Conservation (phyloP, 1,140 invertebrate species). For the Helicorthomorpha holstii region DNA sequence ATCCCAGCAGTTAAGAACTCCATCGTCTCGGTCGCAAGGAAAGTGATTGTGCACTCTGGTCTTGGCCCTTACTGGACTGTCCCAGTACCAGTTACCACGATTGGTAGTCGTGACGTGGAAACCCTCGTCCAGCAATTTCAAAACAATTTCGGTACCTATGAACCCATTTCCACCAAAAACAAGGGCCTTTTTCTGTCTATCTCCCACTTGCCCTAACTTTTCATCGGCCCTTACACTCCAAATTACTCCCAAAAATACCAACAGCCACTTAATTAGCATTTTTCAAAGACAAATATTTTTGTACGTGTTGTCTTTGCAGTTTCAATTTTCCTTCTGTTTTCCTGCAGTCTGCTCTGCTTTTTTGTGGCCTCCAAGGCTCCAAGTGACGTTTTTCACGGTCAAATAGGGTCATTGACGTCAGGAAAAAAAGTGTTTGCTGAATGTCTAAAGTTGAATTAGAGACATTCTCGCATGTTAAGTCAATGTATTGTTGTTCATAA, state of each 20-base stretch:
- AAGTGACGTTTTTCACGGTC: not conserved
- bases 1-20: slow-evolving; percentile 19
- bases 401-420: not conserved
- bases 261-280: no score
- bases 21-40: slow-evolving; percentile 26
- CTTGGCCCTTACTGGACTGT: slow-evolving; percentile 22
- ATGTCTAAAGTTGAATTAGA: no score
- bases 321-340: no score
- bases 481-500: no score
- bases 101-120: slow-evolving; percentile 24
- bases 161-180: slow-evolving; percentile 34
- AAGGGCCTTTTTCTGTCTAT: slow-evolving; percentile 15
- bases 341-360: no score
- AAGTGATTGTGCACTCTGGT: slow-evolving; percentile 19
- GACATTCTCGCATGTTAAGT: no score
- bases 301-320: no score
- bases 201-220: not conserved
- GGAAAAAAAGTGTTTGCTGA: not conserved
- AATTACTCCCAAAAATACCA: no score
- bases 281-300: no score
- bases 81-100: slow-evolving; percentile 33
- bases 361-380: no score
- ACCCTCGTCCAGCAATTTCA: slow-evolving; percentile 18
- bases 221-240: no score
- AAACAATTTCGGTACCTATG: slow-evolving; percentile 25